Percentiles rank a stretch among this genome's conserved stretches.
Evolutionary conservation across 2,797 vertebrate genomes (phyloP).

Genomic region (Buceros bicornis): DNA sequence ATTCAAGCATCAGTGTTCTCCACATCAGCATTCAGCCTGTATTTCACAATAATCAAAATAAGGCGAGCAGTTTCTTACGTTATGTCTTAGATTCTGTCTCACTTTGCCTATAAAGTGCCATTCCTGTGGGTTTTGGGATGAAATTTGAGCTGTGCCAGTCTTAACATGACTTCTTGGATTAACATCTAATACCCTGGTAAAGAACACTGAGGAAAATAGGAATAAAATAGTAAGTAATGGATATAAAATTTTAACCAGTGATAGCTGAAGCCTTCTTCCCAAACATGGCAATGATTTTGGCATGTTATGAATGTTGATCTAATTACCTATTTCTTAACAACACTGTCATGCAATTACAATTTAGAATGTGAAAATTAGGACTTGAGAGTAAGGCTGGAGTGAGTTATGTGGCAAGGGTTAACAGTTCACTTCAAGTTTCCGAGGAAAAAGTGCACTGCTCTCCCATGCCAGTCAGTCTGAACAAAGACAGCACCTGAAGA

Average conservation of each 20-base stretch:
- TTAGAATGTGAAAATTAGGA: not conserved
- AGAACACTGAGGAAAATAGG: not conserved
- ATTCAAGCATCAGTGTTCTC: not conserved
- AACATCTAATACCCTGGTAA: not conserved
- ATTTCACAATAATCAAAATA: not conserved
- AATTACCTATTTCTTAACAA: not conserved
- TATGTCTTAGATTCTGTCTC: not conserved
- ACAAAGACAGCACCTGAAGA: not conserved
- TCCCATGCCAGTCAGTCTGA: not conserved
- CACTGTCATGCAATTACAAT: not conserved
- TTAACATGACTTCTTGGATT: not conserved
- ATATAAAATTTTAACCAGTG: not conserved
- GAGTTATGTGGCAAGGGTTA: not conserved
- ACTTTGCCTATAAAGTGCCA: not conserved
- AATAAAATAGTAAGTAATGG: not conserved
- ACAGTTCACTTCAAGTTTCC: not conserved
- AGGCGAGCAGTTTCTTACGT: not conserved
- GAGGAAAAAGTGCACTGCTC: not conserved
- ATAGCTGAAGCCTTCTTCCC: not conserved
- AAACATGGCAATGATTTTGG: not conserved
- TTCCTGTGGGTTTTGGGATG: not conserved
- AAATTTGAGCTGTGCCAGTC: not conserved
- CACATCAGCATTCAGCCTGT: not conserved
- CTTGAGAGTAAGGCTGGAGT: not conserved
- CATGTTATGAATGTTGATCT: accelerated